Conservation (phyloP, 2,888 invertebrate genomes). For the Anoncus sp. region DNA sequence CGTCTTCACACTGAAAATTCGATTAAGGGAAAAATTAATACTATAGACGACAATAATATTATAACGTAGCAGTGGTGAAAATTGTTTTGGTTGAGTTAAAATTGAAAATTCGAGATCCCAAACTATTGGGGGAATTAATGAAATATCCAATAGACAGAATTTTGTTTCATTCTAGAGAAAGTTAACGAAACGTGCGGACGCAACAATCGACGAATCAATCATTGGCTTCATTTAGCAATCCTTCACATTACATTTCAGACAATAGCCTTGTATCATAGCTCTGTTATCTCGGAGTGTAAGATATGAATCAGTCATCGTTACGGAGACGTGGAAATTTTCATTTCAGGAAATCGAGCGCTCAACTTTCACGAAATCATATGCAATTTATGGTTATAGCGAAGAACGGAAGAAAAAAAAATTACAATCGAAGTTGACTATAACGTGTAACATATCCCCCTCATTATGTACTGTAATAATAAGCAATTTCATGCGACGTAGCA, state of each 20-base stretch:
- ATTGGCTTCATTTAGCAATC: conserved; percentile 44
- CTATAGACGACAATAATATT: no score
- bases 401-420: background rate
- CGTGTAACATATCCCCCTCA: conserved; percentile 7
- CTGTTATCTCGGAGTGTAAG: conserved; percentile 1
- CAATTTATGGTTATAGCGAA: conserved; percentile 20
- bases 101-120: background rate
- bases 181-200: conserved; percentile 29
- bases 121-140: background rate
- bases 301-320: conserved; percentile 33
- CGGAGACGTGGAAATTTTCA: conserved; percentile 33
- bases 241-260: conserved; percentile 31
- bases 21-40: no score
- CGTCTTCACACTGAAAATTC: no score
- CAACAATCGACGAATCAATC: conserved; percentile 49
- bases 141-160: background rate
- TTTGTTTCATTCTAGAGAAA: conserved; percentile 35
- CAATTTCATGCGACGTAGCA: conserved; percentile 26
- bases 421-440: conserved; percentile 6
- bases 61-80: no score
- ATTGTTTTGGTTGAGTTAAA: no score
- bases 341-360: conserved; percentile 34
- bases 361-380: conserved; percentile 44
- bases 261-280: conserved; percentile 13
- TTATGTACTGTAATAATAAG: conserved; percentile 13